Evolutionary conservation across 1,140 invertebrate genomes (phyloP), one percentile per base, ranked within the genome.

Genomic region (Leptopilina boulardi): DNA sequence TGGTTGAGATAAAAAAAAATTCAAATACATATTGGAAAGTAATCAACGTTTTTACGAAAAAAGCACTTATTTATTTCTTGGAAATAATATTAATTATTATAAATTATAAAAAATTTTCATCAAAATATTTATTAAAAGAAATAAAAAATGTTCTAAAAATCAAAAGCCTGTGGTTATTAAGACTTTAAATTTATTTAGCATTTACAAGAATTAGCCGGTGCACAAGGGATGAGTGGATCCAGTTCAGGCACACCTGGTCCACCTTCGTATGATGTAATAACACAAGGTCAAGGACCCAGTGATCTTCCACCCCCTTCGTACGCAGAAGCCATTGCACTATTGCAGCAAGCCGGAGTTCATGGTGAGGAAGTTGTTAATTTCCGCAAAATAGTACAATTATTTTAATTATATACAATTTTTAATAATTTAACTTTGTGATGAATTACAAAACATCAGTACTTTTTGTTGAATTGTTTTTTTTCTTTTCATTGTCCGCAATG

Each of bases 251-350:
- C 84, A 11, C 77, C 84, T 41, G 81, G 84, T 30, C 86, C 86
- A 66, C 86, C 87, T 3, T 80, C 87, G 21, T 87, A 88, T 74
- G 86, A 88, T 66, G 82, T 82, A 41, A 85, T 88, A 18, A 77
- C 81, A 8, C 85, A 85, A 56, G 78, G 77, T 77, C 83, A 88
- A 83, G 84, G 75, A 44, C 80, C 82, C 9, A 86, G 83, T 59
- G 87, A 88, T 71, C 59, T 87, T 42, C 86, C 86, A 11, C 87
- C 87, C 18, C 86, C 86, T 19, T 80, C 84, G 5, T 87, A 88
- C 66, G 85, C 84, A 13, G 86, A 88, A 81, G 87, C 86, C 21
- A 79, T 88, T 21, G 83, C 85, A 18, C 77, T 87, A 19, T 77
- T 87, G 13, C 82, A 85, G 54, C 86, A 86, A 66, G 70, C 76